These are phyloP conservation scores for Platanista minor DNA, from an alignment of 2,113 vertebrate genomes.

Conservation along the genomic window DNA sequence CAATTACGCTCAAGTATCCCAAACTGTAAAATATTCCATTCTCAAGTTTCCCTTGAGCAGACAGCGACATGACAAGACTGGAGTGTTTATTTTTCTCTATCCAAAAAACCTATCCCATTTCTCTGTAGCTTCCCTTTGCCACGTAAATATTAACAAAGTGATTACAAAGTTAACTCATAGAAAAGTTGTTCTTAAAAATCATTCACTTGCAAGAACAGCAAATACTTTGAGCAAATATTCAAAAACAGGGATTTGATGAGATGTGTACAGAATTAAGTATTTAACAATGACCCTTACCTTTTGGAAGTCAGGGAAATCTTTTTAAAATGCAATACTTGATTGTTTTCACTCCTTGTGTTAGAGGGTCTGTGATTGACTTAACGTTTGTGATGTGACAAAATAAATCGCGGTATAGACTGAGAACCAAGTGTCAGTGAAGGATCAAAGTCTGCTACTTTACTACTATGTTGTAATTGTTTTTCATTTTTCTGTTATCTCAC, in stretches of 20 bases:
- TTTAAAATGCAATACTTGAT: slow-evolving; percentile 89
- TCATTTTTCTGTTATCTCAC: background rate
- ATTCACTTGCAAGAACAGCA: slow-evolving; percentile 70
- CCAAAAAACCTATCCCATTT: slow-evolving; percentile 61
- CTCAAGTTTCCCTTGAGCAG: slow-evolving; percentile 70
- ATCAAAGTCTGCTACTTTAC: background rate
- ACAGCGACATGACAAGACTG: slow-evolving; percentile 77
- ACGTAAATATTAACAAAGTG: slow-evolving; percentile 68
- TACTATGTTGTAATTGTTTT: background rate
- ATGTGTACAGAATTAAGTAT: slow-evolving; percentile 57
- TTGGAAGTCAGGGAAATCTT: slow-evolving; percentile 71
- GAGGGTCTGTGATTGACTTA: background rate
- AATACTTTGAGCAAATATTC: slow-evolving; percentile 51
- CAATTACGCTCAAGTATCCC: slow-evolving; percentile 68
- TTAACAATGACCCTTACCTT: slow-evolving; percentile 79
- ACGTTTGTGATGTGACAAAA: background rate
- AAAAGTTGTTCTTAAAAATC: slow-evolving; percentile 72
- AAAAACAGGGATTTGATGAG: slow-evolving; percentile 71
- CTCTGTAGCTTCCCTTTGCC: slow-evolving; percentile 47
- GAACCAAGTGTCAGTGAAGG: background rate
- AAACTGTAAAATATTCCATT: slow-evolving; percentile 66
- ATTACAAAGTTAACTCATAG: slow-evolving; percentile 65
- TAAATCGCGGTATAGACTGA: background rate
- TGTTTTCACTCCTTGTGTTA: background rate
- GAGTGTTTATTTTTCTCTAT: slow-evolving; percentile 75